Evolutionary conservation across 2,113 vertebrate species (phyloP).

Genomic region (Falco punctatus): DNA sequence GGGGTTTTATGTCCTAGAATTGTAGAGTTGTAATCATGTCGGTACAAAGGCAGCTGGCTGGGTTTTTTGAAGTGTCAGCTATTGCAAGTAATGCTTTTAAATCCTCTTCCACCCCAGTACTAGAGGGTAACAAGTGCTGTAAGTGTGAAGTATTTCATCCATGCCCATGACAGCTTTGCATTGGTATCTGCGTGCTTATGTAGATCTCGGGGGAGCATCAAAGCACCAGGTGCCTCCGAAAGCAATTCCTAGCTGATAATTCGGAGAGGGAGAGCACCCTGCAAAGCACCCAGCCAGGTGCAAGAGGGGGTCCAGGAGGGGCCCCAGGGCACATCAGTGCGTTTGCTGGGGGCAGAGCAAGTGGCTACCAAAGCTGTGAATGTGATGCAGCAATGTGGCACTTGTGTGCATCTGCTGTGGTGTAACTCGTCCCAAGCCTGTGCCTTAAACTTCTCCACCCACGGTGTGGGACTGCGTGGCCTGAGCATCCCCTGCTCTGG

Average conservation of each 20-base stretch:
- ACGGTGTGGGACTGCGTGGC: accelerated
- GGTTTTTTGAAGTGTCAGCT: not conserved
- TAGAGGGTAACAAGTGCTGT: not conserved
- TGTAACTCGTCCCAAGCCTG: not conserved
- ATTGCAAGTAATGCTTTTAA: not conserved
- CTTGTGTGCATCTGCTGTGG: not conserved
- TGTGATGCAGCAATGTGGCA: accelerated
- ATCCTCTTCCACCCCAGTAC: not conserved
- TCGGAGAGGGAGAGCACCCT: not conserved
- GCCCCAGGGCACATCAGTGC: not conserved
- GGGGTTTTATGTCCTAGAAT: not conserved
- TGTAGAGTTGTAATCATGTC: no score
- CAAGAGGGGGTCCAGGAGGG: not conserved
- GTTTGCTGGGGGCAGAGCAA: not conserved
- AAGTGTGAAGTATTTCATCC: constrained; percentile 20
- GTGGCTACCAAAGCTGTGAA: not conserved
- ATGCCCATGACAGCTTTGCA: not conserved
- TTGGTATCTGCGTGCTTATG: constrained; percentile 42
- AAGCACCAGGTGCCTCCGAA: not conserved
- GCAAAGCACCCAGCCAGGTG: constrained; percentile 38
- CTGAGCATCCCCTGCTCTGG: not conserved
- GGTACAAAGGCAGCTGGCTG: accelerated
- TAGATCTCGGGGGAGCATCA: constrained; percentile 36
- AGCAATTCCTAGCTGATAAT: not conserved
- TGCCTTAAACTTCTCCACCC: not conserved